Evolutionary conservation across 2,888 invertebrate genomes (phyloP), one percentile per base, ranked within the genome.

Genomic region (Catocala fraxini): DNA sequence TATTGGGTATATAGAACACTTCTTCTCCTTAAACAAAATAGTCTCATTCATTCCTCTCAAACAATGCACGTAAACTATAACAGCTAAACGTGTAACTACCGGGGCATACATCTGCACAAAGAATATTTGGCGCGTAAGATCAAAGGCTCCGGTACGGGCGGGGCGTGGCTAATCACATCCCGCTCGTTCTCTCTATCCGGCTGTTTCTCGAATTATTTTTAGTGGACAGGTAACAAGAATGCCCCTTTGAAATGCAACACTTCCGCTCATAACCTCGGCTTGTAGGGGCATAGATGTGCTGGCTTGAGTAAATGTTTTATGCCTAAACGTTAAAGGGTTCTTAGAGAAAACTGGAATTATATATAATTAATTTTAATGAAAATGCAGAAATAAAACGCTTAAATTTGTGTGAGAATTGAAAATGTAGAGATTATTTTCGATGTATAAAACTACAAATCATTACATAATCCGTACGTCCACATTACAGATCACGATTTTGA

Each of bases 181-280:
- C 81, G 82, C 64, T 68, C 77, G 81, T 77, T 78, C 68, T 56
- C 75, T 76, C 84, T 81, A 83, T 83, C 84, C 84, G 83, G 83
- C 79, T 77, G 81, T 81, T 79, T 71, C 81, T 75, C 72, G 74
- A 70, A 73, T 73, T 92, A 91, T 92, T 88, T 92, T 90, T 92
- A 90, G 89, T 84, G 80, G 76, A 91, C 93, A 93, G 93, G 93
- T 93, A 93, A 92, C 92, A 89, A 90, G 92, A 92, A 92, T 92
- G 91, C 90, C 82, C 86, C 93, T 93, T 93, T 93, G 93, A 93
- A 92, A 93, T 86, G 82, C 84, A 85, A 93, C 89, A 92, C 92
- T 93, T 93, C 93, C 93, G 93, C 88, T 89, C 90, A 86, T 90
- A 90, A 89, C 85, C 75, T 75, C 82, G 80, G 79, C 75, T 79